phyloP scores from a whole-genome alignment of 2,113 vertebrate genomes.

The Patagioenas fasciata region DNA sequence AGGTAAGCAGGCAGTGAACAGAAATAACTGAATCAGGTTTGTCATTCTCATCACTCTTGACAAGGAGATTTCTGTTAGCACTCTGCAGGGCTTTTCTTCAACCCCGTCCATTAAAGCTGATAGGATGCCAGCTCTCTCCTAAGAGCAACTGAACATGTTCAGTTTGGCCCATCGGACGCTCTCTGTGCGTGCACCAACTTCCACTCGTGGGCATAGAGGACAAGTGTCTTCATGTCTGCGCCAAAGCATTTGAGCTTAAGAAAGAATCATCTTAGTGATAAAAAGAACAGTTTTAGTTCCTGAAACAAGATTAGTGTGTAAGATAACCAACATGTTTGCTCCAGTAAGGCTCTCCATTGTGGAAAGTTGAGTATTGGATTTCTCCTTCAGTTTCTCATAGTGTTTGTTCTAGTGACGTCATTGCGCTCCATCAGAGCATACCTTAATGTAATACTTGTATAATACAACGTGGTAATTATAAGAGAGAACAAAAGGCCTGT shows the following conservation, averaged over 20 bases:
- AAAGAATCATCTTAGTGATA: neutral
- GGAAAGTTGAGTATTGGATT: neutral
- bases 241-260: neutral
- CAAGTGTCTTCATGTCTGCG: neutral
- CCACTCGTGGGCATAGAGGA: neutral
- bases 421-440: neutral
- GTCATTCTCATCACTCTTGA: neutral
- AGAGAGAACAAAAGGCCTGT: slow-evolving; percentile 20
- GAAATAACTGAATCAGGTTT: neutral
- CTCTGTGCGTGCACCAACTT: neutral
- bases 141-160: neutral
- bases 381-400: neutral
- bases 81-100: neutral
- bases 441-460: neutral
- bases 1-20: neutral
- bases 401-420: neutral
- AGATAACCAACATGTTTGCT: neutral
- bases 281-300: neutral
- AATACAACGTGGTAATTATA: slow-evolving; percentile 9
- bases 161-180: neutral
- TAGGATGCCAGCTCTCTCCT: neutral
- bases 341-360: neutral
- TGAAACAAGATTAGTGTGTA: neutral
- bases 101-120: neutral
- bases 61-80: neutral